Conservation (phyloP, 2,113 vertebrate genomes). For the Todiramphus chloris region DNA sequence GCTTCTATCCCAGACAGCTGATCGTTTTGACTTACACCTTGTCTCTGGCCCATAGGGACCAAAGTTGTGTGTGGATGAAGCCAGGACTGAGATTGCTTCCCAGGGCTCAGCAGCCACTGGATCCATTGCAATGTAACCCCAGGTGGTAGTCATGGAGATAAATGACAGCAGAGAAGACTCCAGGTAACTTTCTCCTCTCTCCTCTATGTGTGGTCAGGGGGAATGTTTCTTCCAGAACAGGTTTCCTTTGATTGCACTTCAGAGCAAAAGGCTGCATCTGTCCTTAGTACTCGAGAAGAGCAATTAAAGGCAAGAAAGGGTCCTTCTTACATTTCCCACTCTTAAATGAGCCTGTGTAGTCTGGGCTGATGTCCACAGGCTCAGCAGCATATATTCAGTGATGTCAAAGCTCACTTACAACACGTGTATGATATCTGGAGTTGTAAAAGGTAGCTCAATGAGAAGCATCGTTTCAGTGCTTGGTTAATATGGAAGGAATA, state of each 20-base stretch:
- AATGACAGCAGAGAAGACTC: neutral
- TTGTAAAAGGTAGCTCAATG: neutral
- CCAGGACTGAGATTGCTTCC: neutral
- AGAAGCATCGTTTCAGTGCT: neutral
- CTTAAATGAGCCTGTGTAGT: neutral
- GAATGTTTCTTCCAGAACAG: neutral
- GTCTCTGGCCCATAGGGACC: neutral
- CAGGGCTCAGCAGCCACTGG: neutral
- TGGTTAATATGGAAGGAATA: neutral
- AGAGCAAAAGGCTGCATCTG: neutral
- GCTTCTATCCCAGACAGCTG: neutral
- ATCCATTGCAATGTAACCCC: neutral
- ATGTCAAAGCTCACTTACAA: neutral
- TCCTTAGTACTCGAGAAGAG: neutral
- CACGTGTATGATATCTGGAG: neutral
- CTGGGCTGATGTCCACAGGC: neutral
- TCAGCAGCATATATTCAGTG: neutral
- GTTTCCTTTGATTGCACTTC: neutral
- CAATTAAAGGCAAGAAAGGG: neutral
- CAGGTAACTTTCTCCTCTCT: neutral
- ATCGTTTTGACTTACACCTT: neutral
- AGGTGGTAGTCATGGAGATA: neutral
- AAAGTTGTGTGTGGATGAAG: neutral
- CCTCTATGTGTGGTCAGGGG: neutral
- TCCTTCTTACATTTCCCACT: neutral